These are phyloP conservation scores for Periplaneta americana DNA, from an alignment of 1,140 invertebrate species.

Conservation along the genomic window DNA sequence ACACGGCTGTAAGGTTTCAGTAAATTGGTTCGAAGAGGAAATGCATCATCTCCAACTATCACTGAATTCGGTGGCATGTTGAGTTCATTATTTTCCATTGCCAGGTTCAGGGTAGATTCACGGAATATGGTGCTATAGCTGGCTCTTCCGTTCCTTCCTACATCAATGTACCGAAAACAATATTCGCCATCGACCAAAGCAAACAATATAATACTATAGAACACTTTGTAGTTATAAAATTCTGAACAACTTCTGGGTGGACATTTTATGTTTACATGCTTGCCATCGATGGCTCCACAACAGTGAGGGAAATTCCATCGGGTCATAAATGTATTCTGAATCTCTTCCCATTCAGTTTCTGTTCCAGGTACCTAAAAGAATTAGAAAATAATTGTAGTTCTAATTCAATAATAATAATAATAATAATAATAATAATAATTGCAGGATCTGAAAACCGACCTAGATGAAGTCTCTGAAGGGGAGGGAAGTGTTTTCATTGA, in stretches of 20 bases:
- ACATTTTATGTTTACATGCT: conserved; percentile 29
- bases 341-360: conserved; percentile 27
- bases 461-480: too few relatives aligned
- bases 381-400: background rate
- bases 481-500: too few relatives aligned
- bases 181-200: conserved; percentile 5
- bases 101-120: conserved; percentile 11
- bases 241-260: conserved; percentile 2
- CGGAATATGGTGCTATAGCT: conserved; percentile 11
- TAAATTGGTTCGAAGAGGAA: conserved; percentile 14
- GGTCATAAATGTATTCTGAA: conserved; percentile 28
- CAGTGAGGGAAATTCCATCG: conserved; percentile 38
- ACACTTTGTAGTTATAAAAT: conserved; percentile 15
- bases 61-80: conserved; percentile 10
- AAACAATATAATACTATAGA: conserved; percentile 34
- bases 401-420: too few relatives aligned
- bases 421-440: too few relatives aligned
- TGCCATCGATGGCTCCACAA: conserved; percentile 36
- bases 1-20: conserved; percentile 19
- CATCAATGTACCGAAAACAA: background rate
- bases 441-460: too few relatives aligned
- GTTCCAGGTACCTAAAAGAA: conserved; percentile 19
- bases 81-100: conserved; percentile 17
- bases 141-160: conserved; percentile 13
- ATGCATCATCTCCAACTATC: conserved; percentile 19